Percentiles rank a stretch among this genome's conserved stretches.
phyloP scores from a whole-genome alignment of 2,888 invertebrate species.

The Cacoxenus indagator region DNA sequence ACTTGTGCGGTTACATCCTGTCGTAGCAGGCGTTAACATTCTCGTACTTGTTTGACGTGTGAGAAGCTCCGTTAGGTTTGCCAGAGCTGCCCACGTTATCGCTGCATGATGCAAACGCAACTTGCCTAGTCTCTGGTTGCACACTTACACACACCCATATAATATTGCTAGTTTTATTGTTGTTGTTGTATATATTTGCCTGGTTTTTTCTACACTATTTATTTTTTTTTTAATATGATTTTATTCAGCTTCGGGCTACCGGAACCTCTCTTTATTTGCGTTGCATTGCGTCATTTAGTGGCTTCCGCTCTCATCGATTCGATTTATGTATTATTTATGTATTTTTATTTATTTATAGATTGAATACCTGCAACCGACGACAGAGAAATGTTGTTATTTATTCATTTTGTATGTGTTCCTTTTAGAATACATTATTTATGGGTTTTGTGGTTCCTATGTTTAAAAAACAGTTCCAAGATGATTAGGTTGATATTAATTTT shows the following conservation, averaged over 20 bases:
- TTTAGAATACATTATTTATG: too few species aligned
- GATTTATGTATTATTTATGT: constrained; percentile 12
- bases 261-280: too few species aligned
- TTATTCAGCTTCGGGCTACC: neutral
- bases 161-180: too few species aligned
- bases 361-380: neutral
- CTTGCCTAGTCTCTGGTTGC: too few species aligned
- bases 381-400: too few species aligned
- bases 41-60: neutral
- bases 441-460: too few species aligned
- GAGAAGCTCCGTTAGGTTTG: neutral
- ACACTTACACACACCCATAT: too few species aligned
- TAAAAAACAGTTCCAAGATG: too few species aligned
- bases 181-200: neutral
- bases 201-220: neutral
- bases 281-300: too few species aligned
- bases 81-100: constrained; percentile 5
- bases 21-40: neutral
- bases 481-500: too few species aligned
- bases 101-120: neutral
- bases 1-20: constrained; percentile 23
- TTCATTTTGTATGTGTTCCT: too few species aligned
- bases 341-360: neutral
- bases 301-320: neutral
- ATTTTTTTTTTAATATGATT: neutral